Percentiles rank a stretch among this genome's conserved stretches.
Evolutionary conservation across 2,113 vertebrate genomes (phyloP).

Genomic region (Lates calcarifer): DNA sequence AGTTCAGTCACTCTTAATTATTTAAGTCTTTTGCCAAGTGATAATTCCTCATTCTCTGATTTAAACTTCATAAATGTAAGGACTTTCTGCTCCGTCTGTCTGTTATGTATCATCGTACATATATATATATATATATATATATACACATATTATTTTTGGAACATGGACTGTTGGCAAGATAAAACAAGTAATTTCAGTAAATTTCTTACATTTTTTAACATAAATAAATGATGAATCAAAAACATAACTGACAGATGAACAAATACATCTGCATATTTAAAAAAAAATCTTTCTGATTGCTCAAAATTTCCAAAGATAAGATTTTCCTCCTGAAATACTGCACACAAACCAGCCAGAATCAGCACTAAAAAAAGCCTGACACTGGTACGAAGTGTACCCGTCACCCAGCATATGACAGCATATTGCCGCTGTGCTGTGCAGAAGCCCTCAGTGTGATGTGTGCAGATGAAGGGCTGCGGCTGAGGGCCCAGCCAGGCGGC

Average conservation of each 20-base stretch:
- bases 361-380: conserved; percentile 27
- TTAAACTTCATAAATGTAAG: background rate
- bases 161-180: background rate
- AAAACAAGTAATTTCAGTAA: background rate
- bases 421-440: conserved; percentile 36
- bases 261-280: background rate
- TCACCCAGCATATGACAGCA: conserved; percentile 58
- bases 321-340: background rate
- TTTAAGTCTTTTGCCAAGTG: background rate
- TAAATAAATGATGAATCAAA: background rate
- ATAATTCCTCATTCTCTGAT: background rate
- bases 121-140: no score
- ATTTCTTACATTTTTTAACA: background rate
- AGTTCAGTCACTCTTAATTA: background rate
- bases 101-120: background rate
- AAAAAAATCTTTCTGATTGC: background rate
- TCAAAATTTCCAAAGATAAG: background rate
- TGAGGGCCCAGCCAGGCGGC: conserved; percentile 68
- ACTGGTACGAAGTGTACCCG: conserved; percentile 49
- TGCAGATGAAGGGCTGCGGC: conserved; percentile 72
- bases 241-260: background rate
- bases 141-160: background rate
- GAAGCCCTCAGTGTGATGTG: conserved; percentile 50
- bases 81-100: background rate
- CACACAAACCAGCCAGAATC: background rate